These are phyloP conservation scores for Musca vetustissima DNA, from an alignment of 1,140 invertebrate species.

Conservation along the genomic window DNA sequence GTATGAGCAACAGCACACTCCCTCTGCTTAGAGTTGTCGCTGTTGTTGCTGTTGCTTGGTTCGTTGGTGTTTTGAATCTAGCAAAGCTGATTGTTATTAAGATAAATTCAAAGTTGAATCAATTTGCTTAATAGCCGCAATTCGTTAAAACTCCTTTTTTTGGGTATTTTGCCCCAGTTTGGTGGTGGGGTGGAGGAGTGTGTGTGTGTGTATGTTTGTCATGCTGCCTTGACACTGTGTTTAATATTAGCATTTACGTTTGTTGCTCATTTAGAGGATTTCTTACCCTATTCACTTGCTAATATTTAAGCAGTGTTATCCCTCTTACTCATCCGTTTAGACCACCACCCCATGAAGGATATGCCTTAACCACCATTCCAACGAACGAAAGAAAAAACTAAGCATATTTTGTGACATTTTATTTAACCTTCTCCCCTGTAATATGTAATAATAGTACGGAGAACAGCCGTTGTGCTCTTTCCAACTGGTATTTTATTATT, in stretches of 20 bases:
- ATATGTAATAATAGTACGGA: too few species aligned
- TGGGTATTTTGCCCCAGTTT: not conserved
- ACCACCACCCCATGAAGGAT: too few species aligned
- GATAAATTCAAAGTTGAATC: slow-evolving; percentile 19
- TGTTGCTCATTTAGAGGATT: slow-evolving; percentile 4
- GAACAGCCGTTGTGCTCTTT: too few species aligned
- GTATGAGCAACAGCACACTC: not conserved
- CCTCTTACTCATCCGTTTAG: too few species aligned
- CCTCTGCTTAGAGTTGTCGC: not conserved
- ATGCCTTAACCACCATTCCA: not conserved
- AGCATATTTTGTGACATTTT: not conserved
- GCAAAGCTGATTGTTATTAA: slow-evolving; percentile 18
- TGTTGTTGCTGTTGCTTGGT: too few species aligned
- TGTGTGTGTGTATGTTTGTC: too few species aligned
- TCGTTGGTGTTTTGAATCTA: too few species aligned
- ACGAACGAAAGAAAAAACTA: not conserved
- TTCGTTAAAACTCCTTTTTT: slow-evolving; percentile 21
- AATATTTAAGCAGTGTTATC: too few species aligned
- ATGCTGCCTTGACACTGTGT: too few species aligned
- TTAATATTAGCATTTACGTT: slow-evolving; percentile 15
- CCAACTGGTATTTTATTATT: not conserved
- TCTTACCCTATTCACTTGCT: too few species aligned
- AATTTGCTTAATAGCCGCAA: slow-evolving; percentile 22
- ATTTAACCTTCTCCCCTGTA: not conserved
- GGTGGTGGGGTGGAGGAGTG: too few species aligned